These are phyloP conservation scores for Tipula helvola DNA, from an alignment of 2,888 invertebrate species.

Conservation along the genomic window DNA sequence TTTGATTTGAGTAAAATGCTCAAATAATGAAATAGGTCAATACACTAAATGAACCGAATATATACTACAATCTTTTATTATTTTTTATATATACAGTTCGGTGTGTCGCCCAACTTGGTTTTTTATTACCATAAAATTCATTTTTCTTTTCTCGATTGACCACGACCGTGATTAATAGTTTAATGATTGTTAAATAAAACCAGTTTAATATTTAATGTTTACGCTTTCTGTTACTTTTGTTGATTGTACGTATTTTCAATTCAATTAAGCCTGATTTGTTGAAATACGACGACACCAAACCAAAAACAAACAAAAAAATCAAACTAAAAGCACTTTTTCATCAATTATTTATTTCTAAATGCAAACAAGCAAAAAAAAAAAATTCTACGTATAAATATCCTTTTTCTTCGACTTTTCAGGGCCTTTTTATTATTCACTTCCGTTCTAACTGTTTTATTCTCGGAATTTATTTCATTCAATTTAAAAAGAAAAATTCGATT, in stretches of 20 bases:
- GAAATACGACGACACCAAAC: neutral
- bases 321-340: neutral
- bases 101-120: too few relatives aligned
- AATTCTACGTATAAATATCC: neutral
- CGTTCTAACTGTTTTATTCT: neutral
- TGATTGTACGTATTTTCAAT: neutral
- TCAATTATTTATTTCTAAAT: neutral
- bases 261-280: neutral
- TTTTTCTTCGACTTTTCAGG: neutral
- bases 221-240: neutral
- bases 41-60: too few relatives aligned
- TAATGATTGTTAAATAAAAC: neutral
- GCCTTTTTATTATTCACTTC: neutral
- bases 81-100: too few relatives aligned
- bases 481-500: neutral
- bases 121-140: too few relatives aligned
- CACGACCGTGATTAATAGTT: neutral
- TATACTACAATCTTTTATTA: too few relatives aligned
- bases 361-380: neutral
- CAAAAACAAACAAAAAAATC: neutral
- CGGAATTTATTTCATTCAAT: neutral
- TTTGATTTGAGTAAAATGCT: too few relatives aligned
- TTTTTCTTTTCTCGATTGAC: neutral
- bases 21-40: too few relatives aligned
- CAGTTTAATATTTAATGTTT: neutral